phyloP scores from a whole-genome alignment of 2,113 vertebrate genomes.

The Hippoglossus stenolepis region DNA sequence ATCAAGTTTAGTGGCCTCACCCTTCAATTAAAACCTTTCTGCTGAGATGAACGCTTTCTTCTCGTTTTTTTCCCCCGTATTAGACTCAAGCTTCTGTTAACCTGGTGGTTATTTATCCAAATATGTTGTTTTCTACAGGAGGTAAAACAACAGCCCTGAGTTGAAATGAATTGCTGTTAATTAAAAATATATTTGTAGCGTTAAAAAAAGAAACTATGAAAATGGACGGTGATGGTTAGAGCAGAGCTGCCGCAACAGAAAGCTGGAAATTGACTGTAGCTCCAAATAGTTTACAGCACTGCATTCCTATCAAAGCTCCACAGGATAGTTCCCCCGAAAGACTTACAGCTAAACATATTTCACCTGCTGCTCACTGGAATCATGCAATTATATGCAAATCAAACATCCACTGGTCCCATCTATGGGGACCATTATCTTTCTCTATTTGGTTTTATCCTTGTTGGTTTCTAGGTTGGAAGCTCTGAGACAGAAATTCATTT shows the following conservation, averaged over 20 bases:
- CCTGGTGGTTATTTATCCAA: background rate
- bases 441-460: background rate
- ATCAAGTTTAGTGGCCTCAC: constrained; percentile 27
- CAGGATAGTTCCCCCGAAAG: background rate
- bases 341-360: background rate
- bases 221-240: background rate
- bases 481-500: background rate
- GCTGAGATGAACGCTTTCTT: constrained; percentile 9
- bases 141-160: background rate
- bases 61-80: background rate
- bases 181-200: too few relatives aligned
- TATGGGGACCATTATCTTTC: background rate
- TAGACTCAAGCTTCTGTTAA: constrained; percentile 11
- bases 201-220: background rate
- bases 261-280: background rate
- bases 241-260: background rate
- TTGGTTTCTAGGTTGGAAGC: background rate
- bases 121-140: background rate
- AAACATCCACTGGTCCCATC: background rate
- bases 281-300: background rate
- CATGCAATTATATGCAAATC: background rate
- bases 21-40: constrained; percentile 24
- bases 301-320: background rate
- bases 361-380: background rate
- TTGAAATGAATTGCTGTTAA: background rate